Evolutionary conservation across 2,888 invertebrate species (phyloP).

Genomic region (Autographa gamma): DNA sequence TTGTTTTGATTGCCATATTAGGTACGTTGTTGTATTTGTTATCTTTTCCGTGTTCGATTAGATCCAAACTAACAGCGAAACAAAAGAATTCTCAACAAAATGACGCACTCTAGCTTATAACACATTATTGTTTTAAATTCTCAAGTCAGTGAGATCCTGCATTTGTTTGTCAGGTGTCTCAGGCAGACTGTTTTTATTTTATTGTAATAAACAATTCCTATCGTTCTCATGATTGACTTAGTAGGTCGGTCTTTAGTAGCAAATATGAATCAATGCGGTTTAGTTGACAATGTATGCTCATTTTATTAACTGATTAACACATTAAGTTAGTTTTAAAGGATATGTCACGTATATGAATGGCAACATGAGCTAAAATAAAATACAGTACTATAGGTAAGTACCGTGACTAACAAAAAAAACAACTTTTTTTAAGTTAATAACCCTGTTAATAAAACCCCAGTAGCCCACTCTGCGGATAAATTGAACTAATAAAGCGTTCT

Average conservation of each 20-base stretch:
- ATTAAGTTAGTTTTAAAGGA: no score
- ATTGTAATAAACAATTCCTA: not conserved
- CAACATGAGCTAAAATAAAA: no score
- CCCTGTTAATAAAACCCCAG: not conserved
- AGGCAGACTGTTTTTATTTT: not conserved
- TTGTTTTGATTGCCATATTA: not conserved
- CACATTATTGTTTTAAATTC: not conserved
- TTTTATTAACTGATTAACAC: not conserved
- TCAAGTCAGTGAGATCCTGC: not conserved
- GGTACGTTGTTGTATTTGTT: not conserved
- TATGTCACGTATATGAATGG: no score
- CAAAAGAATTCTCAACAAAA: not conserved
- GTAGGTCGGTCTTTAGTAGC: no score
- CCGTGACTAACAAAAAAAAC: no score
- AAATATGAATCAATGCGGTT: no score
- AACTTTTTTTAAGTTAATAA: not conserved
- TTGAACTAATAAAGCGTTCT: constrained; percentile 38
- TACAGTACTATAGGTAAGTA: no score
- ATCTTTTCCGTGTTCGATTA: constrained; percentile 3
- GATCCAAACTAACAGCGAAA: not conserved
- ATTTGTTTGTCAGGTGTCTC: not conserved
- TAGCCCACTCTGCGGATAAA: constrained; percentile 35
- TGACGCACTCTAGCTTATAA: not conserved
- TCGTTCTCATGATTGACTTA: not conserved
- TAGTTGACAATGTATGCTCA: no score